These are phyloP conservation scores for Macrocentrus cingulum DNA, from an alignment of 1,140 invertebrate species.

Conservation along the genomic window DNA sequence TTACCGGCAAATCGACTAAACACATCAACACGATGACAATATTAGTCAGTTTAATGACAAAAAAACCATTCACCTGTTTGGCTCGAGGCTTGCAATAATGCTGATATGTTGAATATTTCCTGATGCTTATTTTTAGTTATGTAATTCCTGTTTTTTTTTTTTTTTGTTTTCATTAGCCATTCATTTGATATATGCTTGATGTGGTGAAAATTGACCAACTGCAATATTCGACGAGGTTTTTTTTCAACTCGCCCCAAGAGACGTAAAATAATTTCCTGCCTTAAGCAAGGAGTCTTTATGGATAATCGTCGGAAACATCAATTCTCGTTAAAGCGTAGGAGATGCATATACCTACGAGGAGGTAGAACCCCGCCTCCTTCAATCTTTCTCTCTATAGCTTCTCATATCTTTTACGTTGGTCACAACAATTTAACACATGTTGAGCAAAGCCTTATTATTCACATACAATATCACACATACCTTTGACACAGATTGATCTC, in stretches of 20 bases:
- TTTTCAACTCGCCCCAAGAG: neutral
- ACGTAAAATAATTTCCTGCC: conserved; percentile 29
- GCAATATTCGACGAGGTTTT: no score
- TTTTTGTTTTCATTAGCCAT: neutral
- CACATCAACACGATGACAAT: no score
- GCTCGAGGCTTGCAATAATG: no score
- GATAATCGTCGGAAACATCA: conserved; percentile 35
- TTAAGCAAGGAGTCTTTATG: conserved; percentile 26
- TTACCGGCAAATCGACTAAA: no score
- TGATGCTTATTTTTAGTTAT: no score
- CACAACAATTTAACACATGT: conserved; percentile 6
- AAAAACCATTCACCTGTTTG: no score
- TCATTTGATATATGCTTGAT: no score
- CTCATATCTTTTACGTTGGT: neutral
- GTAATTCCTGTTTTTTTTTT: neutral
- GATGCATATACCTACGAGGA: conserved; percentile 20
- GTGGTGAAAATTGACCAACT: no score
- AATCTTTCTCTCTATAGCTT: neutral
- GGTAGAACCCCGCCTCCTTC: neutral
- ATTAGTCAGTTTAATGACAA: no score
- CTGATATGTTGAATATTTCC: no score
- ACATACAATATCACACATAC: conserved; percentile 3
- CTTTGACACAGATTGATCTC: conserved; percentile 12
- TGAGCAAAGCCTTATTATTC: neutral
- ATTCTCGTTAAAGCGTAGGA: conserved; percentile 35